Evolutionary conservation across 2,888 invertebrate species (phyloP).

Genomic region (Plutella xylostella): DNA sequence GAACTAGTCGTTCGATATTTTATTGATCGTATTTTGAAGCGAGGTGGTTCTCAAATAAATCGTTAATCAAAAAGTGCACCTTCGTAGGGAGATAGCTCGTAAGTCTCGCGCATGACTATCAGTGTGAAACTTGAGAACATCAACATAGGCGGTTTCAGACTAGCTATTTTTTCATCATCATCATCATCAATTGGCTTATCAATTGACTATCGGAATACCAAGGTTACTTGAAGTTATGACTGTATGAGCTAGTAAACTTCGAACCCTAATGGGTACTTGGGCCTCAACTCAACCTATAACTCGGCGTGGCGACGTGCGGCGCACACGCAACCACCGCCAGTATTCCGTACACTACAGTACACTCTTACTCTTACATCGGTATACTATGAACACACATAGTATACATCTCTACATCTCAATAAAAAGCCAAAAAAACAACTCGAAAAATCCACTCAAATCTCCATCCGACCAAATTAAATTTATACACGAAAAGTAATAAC

Average conservation of each 20-base stretch:
- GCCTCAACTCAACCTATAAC: constrained; percentile 21
- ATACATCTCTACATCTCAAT: constrained; percentile 2
- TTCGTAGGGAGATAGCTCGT: too few species aligned
- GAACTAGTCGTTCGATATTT: constrained; percentile 30
- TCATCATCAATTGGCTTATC: too few species aligned
- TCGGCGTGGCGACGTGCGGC: constrained; percentile 27
- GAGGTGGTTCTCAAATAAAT: too few species aligned
- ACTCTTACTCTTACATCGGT: too few species aligned
- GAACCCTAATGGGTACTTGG: background rate
- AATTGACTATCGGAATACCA: too few species aligned
- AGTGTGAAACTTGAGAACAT: too few species aligned
- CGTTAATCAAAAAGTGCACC: constrained; percentile 3
- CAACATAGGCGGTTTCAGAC: too few species aligned
- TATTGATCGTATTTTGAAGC: constrained; percentile 46
- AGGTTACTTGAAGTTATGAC: too few species aligned
- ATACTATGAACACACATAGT: too few species aligned
- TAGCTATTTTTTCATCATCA: too few species aligned
- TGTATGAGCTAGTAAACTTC: too few species aligned
- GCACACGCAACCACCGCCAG: constrained; percentile 23
- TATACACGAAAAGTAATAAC: constrained; percentile 65
- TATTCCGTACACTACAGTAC: too few species aligned
- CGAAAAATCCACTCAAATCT: constrained; percentile 46
- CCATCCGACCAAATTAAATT: constrained; percentile 64
- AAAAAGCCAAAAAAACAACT: constrained; percentile 25
- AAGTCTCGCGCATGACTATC: background rate